Percentiles rank a stretch among this genome's conserved stretches.
Conservation (phyloP, 2,888 invertebrate species). For the Ametastegia equiseti region DNA sequence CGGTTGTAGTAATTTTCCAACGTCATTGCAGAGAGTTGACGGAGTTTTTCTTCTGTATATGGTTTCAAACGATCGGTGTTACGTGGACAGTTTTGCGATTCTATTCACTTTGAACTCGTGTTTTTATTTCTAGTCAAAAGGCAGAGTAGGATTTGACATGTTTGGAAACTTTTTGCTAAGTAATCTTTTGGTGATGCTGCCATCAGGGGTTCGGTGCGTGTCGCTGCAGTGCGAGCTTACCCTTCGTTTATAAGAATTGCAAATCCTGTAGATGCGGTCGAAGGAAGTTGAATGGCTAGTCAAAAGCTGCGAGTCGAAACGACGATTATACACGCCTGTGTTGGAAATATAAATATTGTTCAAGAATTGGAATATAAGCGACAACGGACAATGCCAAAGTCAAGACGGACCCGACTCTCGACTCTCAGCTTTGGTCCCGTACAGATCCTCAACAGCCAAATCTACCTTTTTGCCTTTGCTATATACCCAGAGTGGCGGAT, state of each 20-base stretch:
- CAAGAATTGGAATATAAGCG: conserved; percentile 38
- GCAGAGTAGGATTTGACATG: background rate
- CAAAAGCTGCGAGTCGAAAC: conserved; percentile 19
- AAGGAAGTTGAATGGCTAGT: conserved; percentile 16
- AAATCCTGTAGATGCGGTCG: background rate
- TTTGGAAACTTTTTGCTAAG: background rate
- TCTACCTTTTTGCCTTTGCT: conserved; percentile 35
- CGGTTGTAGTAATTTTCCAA: conserved; percentile 9
- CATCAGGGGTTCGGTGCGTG: background rate
- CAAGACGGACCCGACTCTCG: conserved; percentile 27
- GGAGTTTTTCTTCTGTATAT: background rate
- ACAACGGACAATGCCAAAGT: conserved; percentile 37
- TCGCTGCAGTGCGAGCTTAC: background rate
- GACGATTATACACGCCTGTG: conserved; percentile 36
- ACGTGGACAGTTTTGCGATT: background rate
- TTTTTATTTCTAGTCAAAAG: background rate
- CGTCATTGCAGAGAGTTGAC: conserved; percentile 27
- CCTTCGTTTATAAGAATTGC: conserved; percentile 11
- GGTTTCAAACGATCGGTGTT: background rate
- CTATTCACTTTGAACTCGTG: background rate
- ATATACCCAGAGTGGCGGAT: conserved; percentile 34
- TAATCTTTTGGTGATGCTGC: background rate
- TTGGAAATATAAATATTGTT: conserved; percentile 39
- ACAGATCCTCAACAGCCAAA: conserved; percentile 18
- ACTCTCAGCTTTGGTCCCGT: background rate